A percentile compares a stretch with the other conserved stretches of the same genome.
Conservation (phyloP, 2,797 vertebrate genomes). For the Sus cebifrons region DNA sequence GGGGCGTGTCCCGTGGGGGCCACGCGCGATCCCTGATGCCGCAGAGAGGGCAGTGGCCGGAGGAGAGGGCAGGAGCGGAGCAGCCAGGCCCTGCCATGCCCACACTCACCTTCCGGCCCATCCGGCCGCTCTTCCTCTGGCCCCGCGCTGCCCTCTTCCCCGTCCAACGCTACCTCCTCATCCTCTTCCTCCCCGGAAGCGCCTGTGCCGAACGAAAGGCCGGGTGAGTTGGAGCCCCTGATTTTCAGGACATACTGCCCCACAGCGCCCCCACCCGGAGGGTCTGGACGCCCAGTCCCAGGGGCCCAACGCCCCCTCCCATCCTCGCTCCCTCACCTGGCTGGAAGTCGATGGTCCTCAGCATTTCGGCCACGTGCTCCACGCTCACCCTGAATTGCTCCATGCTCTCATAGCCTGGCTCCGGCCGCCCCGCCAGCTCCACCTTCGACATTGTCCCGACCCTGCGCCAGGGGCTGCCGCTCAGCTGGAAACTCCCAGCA, state of each 20-base stretch:
- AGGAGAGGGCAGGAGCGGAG: rapidly evolving
- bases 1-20: neutral
- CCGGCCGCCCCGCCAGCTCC: constrained; percentile 90
- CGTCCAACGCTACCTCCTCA: constrained; percentile 73
- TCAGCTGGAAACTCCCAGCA: neutral
- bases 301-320: neutral
- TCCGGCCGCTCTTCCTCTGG: constrained; percentile 82
- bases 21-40: rapidly evolving
- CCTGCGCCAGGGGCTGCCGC: constrained; percentile 85
- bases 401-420: constrained; percentile 94
- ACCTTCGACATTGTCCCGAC: constrained; percentile 91
- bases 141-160: constrained; percentile 67
- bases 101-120: constrained; percentile 79
- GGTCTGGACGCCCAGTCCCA: neutral
- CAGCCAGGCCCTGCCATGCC: neutral
- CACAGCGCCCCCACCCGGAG: rapidly evolving
- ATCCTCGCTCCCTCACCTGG: constrained; percentile 86
- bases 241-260: rapidly evolving
- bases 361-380: constrained; percentile 91
- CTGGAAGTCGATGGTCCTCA: constrained; percentile 94
- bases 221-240: neutral
- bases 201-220: constrained; percentile 57
- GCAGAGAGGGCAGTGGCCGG: rapidly evolving
- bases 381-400: constrained; percentile 93
- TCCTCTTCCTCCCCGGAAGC: constrained; percentile 80